These are phyloP conservation scores for Psittacus erithacus DNA, from an alignment of 2,113 vertebrate genomes.

Conservation along the genomic window DNA sequence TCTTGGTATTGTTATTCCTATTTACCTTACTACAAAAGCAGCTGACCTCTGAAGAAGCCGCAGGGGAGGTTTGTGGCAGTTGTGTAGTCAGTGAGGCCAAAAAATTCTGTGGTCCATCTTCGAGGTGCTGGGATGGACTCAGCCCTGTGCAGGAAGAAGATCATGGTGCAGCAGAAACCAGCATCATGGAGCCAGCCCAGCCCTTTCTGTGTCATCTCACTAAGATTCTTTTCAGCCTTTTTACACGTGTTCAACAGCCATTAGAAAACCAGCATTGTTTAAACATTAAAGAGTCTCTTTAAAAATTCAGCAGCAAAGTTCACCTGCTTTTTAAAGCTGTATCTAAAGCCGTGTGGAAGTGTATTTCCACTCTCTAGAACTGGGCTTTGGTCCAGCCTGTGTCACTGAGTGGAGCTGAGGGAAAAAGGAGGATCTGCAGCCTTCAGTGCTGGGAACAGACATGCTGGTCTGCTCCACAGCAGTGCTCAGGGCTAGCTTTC, in stretches of 20 bases:
- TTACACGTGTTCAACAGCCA: neutral
- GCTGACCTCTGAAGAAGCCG: neutral
- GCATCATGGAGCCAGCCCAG: neutral
- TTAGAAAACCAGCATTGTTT: slow-evolving; percentile 1
- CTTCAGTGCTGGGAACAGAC: fast-evolving
- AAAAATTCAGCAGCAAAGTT: slow-evolving; percentile 49
- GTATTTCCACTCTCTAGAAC: neutral
- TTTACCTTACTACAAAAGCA: neutral
- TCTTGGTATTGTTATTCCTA: neutral
- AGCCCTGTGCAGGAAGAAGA: neutral
- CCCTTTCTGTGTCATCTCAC: neutral
- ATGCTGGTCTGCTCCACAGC: neutral
- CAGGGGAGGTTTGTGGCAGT: neutral
- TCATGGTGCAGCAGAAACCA: neutral
- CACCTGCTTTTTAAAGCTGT: neutral
- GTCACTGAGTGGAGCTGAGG: neutral
- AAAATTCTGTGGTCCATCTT: neutral
- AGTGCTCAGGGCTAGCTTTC: neutral
- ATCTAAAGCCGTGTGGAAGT: neutral
- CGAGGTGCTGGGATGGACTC: neutral
- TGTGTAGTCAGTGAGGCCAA: neutral
- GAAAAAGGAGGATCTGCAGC: neutral
- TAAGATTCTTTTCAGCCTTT: neutral
- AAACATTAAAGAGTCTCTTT: slow-evolving; percentile 40
- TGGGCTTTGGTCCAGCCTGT: neutral